Evolutionary conservation across 2,113 vertebrate genomes (phyloP).

Genomic region (Otus sunia): DNA sequence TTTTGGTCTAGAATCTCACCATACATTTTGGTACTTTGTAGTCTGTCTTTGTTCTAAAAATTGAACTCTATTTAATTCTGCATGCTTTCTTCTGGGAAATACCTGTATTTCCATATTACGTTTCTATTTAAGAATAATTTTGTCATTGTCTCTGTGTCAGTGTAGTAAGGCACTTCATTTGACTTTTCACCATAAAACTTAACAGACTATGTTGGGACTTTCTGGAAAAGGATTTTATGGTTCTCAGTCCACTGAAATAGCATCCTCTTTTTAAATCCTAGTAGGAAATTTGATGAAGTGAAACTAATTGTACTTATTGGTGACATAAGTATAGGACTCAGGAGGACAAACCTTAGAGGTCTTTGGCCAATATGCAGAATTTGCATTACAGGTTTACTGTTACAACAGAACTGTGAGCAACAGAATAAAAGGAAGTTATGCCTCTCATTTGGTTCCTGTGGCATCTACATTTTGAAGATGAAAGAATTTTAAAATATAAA

Average conservation of each 20-base stretch:
- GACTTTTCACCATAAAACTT: background rate
- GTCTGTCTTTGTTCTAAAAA: background rate
- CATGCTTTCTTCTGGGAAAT: background rate
- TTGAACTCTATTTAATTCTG: background rate
- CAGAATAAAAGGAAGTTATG: background rate
- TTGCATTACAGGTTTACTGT: background rate
- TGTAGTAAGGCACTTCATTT: background rate
- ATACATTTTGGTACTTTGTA: background rate
- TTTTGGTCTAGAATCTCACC: background rate
- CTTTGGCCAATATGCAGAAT: background rate
- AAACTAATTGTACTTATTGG: background rate
- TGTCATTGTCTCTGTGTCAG: background rate
- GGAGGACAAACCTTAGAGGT: background rate
- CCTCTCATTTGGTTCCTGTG: background rate
- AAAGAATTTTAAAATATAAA: background rate
- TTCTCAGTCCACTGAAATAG: background rate
- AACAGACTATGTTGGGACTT: background rate
- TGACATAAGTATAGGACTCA: background rate
- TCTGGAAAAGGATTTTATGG: background rate
- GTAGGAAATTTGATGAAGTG: background rate
- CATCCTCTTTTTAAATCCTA: background rate
- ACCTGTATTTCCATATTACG: background rate
- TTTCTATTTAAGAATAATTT: background rate
- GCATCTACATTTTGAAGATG: background rate
- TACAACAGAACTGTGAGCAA: background rate